A percentile compares a stretch with the other conserved stretches of the same genome.
These are phyloP conservation scores for Antigone vipio DNA, from an alignment of 2,113 vertebrate species.

Conservation along the genomic window DNA sequence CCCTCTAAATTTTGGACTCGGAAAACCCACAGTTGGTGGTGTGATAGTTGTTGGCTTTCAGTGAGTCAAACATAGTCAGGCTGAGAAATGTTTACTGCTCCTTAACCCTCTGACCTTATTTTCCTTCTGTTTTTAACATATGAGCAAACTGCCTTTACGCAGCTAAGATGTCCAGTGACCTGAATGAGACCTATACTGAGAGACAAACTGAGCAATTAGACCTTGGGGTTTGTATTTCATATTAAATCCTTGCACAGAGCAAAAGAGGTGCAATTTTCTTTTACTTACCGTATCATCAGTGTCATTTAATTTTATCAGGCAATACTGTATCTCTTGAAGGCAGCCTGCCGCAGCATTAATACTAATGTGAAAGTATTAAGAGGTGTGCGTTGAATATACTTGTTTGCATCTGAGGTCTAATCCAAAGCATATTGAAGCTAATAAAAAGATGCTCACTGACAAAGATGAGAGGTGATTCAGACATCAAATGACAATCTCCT, in stretches of 20 bases:
- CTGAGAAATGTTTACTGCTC: background rate
- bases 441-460: slow-evolving; percentile 12
- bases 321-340: background rate
- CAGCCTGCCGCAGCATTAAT: background rate
- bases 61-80: background rate
- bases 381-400: background rate
- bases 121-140: background rate
- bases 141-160: background rate
- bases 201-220: background rate
- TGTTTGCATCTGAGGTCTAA: background rate
- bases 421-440: background rate
- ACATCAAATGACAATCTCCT: slow-evolving; percentile 44
- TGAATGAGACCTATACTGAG: background rate
- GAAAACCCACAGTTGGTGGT: background rate
- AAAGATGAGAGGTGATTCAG: slow-evolving; percentile 45
- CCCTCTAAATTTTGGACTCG: background rate
- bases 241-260: background rate
- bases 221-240: background rate
- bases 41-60: background rate
- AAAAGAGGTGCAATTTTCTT: background rate
- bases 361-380: slow-evolving; percentile 2
- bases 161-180: background rate
- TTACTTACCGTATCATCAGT: background rate
- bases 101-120: background rate
- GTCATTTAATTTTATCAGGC: background rate